Conservation (phyloP, 2,113 vertebrate species). For the Ursus arctos region DNA sequence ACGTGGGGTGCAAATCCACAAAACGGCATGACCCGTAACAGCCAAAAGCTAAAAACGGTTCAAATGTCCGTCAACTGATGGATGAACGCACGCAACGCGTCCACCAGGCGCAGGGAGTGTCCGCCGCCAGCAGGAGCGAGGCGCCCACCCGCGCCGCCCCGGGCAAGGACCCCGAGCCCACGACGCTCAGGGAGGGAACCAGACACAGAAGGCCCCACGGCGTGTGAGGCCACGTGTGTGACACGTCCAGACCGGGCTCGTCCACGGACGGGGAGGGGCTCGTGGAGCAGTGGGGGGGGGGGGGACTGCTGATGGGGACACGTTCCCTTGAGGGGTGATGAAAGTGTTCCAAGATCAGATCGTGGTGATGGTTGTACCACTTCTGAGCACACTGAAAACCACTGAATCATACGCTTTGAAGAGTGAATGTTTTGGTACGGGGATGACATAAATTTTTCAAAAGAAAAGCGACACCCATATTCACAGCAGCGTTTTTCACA, state of each 20-base stretch:
- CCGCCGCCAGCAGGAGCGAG: not conserved
- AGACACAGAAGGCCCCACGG: not conserved
- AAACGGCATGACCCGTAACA: not conserved
- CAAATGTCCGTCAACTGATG: not conserved
- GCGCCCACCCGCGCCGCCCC: not conserved
- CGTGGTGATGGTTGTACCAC: not conserved
- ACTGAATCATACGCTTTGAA: not conserved
- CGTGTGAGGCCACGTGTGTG: not conserved
- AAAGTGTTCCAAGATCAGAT: not conserved
- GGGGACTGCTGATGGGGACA: not conserved
- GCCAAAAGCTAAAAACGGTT: not conserved
- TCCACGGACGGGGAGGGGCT: not conserved
- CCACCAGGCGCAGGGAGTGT: not conserved
- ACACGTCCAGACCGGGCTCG: not conserved
- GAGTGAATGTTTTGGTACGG: not conserved
- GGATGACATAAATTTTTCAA: not conserved
- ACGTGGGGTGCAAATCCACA: too few species aligned
- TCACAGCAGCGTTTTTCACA: not conserved
- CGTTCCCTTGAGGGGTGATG: not conserved
- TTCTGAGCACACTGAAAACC: not conserved
- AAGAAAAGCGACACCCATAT: not conserved
- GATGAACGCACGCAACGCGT: fast-evolving
- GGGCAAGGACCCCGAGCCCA: not conserved
- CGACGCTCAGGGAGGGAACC: not conserved
- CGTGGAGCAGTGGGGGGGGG: not conserved